Conservation (phyloP, 2,113 vertebrate species). For the Terrapene triunguis region DNA sequence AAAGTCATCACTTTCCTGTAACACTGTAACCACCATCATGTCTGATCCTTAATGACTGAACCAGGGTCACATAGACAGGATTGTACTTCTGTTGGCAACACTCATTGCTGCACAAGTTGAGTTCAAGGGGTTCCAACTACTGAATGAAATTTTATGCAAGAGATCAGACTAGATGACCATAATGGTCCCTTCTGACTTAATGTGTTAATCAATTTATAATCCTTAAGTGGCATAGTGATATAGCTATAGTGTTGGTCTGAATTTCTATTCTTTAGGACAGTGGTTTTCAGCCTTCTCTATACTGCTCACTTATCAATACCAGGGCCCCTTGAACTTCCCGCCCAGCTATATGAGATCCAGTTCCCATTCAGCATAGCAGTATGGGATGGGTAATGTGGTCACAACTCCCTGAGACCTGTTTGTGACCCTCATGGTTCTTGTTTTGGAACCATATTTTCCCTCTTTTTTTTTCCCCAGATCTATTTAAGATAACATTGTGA, state of each 20-base stretch:
- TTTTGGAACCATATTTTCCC: fast-evolving
- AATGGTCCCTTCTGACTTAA: background rate
- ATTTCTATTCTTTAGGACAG: background rate
- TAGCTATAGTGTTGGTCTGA: background rate
- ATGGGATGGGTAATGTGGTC: background rate
- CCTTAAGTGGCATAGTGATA: background rate
- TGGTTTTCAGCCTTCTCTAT: background rate
- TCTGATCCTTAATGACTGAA: background rate
- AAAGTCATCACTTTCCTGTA: background rate
- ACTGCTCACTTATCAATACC: fast-evolving
- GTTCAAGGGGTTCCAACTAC: background rate
- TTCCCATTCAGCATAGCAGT: background rate
- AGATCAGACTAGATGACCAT: background rate
- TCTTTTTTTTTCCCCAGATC: background rate
- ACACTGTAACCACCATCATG: background rate
- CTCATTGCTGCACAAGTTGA: background rate
- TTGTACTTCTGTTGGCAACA: background rate
- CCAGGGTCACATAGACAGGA: background rate
- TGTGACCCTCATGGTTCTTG: background rate
- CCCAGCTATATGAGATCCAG: background rate
- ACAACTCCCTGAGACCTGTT: background rate
- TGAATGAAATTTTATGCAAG: background rate
- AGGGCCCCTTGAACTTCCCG: fast-evolving
- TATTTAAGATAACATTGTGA: background rate
- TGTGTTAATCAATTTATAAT: background rate